Conservation (phyloP, 2,888 invertebrate species). For the Acheta domesticus region DNA sequence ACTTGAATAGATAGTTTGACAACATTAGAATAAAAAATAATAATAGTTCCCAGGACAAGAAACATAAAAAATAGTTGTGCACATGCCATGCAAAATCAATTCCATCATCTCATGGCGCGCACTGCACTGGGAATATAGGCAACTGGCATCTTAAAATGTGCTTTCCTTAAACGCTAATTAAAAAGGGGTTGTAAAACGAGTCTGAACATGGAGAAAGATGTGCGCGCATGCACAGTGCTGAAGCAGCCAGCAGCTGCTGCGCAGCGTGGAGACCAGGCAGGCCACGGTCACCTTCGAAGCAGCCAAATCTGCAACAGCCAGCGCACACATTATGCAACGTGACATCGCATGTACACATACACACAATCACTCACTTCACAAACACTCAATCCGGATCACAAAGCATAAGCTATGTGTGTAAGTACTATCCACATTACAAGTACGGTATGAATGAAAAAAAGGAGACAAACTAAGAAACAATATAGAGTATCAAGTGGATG, state of each 20-base stretch:
- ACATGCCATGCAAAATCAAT: conserved; percentile 6
- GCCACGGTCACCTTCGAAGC: not conserved
- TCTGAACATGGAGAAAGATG: not conserved
- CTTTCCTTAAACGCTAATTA: not conserved
- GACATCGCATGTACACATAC: not conserved
- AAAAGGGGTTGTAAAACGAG: not conserved
- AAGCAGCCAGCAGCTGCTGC: conserved; percentile 18
- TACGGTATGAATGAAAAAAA: too few relatives aligned
- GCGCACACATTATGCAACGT: not conserved
- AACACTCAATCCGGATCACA: too few relatives aligned
- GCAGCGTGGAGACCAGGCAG: not conserved
- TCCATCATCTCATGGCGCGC: not conserved
- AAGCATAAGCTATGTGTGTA: too few relatives aligned
- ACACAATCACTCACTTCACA: too few relatives aligned
- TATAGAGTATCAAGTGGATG: too few relatives aligned
- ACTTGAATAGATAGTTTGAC: not conserved
- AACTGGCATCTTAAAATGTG: not conserved
- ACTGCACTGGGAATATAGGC: not conserved
- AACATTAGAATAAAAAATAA: not conserved
- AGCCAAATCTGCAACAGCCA: not conserved
- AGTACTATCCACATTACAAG: too few relatives aligned
- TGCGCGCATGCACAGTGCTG: conserved; percentile 18
- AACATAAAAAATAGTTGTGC: not conserved
- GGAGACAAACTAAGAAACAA: too few relatives aligned
- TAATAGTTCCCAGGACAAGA: conserved; percentile 18